Evolutionary conservation across 64 coral and sea anemone genomes (phyloP), one percentile per base, ranked within the genome.

Genomic region (Orbicella faveolata): DNA sequence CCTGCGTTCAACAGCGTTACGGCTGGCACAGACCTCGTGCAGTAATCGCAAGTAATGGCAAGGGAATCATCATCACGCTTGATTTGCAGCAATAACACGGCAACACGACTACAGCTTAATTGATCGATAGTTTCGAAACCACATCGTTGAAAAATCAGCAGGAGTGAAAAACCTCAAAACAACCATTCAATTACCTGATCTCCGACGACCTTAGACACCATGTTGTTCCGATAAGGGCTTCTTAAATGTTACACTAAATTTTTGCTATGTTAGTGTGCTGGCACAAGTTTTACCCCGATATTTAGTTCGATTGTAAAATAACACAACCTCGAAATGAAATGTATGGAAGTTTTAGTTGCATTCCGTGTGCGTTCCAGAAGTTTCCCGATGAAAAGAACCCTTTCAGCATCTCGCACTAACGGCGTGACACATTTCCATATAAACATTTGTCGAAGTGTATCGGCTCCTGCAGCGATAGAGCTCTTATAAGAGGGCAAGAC

Each of bases 71-170:
- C 20, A 13, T 52, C n/a, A 70, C 66, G 10, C 21, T 30, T 30
- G 20, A 39, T 72, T 13, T 52, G 23, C n/a, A 44, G 18, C 65
- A 85, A 72, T 23, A 70, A 16, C 39, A 51, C 52, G 5, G 82
- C 4, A 30, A 72, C 65, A 73, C 62, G 21, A 30, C 20, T 52
- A 52, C 39, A 44, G 82, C 64, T 68, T 33, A 72, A 73, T 52
- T 85, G 37, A 26, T 52, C 16, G 5, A 51, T 66, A 33, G 6
- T 26, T 16, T 39, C 36, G 23, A 85, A 85, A 85, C 82, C 64
- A 41, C 63, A 23, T 65, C 51, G 77, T 79, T 79, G 77, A 79
- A 9, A 79, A 73, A 85, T 21, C 82, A 85, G 82, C 82, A 52
- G 82, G 82, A 72, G 64, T 72, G 20, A 70, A 36, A 36, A 3